Percentiles rank a stretch among this genome's conserved stretches.
These are phyloP conservation scores for Heliconius ismenius DNA, from an alignment of 2,888 invertebrate genomes.

Conservation along the genomic window DNA sequence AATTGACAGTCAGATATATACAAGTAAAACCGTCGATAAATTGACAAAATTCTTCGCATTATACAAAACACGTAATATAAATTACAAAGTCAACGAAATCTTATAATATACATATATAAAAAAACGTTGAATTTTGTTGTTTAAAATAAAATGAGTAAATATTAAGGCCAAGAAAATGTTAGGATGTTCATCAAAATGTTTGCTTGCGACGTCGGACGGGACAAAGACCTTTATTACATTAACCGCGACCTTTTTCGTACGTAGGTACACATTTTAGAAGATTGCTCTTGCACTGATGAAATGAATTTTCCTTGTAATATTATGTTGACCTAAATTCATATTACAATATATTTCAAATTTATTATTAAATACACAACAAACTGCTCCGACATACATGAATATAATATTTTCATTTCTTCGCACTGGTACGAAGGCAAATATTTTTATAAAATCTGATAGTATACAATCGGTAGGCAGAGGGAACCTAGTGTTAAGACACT, in stretches of 20 bases:
- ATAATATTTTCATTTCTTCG: too few relatives aligned
- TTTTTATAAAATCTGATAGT: too few relatives aligned
- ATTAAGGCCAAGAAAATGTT: slow-evolving; percentile 26
- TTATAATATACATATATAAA: background rate
- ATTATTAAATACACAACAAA: background rate
- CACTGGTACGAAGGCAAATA: too few relatives aligned
- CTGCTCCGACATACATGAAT: background rate
- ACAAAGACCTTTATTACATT: slow-evolving; percentile 36
- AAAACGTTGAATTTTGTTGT: background rate
- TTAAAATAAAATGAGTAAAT: slow-evolving; percentile 15
- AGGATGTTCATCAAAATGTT: slow-evolving; percentile 35
- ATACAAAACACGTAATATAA: background rate
- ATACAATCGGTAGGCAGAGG: too few relatives aligned
- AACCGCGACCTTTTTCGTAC: slow-evolving; percentile 26
- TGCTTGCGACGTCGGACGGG: slow-evolving; percentile 23
- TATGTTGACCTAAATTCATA: background rate
- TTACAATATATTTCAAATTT: background rate
- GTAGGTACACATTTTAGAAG: slow-evolving; percentile 28
- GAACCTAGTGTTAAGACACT: too few relatives aligned
- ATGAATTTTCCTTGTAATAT: slow-evolving; percentile 17
- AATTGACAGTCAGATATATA: background rate
- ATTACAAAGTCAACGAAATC: background rate
- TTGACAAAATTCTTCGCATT: background rate
- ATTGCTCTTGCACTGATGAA: slow-evolving; percentile 19
- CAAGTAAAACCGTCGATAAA: background rate